Evolutionary conservation across 2,113 vertebrate species (phyloP), one percentile per base, ranked within the genome.

Genomic region (Helogale parvula): DNA sequence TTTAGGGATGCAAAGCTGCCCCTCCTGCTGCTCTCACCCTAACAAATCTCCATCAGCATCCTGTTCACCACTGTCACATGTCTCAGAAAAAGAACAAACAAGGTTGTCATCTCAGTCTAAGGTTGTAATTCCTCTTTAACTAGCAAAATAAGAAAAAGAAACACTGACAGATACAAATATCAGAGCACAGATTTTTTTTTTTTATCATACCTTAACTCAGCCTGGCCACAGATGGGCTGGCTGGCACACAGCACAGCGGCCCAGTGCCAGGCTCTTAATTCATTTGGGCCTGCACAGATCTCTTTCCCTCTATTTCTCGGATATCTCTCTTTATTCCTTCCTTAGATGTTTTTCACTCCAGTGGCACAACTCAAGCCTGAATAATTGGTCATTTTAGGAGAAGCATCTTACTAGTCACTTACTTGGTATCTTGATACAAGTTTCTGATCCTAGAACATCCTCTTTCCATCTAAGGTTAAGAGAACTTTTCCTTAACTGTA

Each of bases 401-500:
- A 68, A 60, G 1, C 31, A 60, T 47, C 10, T 68, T 35, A 83
- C 12, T 5, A 88, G 69, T 81, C 74, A 68, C 21, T 96, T 82
- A 10, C 9, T 84, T 95, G 84, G 69, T 57, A 85, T 33, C 65
- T 12, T 50, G 65, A 66, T 65, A 82, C 21, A 45, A 8, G 16
- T 95, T 77, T 88, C 81, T 63, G 74, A 93, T 92, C 41, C 50
- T 71, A 92, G 35, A 83, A 52, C 63, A 88, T 57, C 47, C 2
- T 91, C 41, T 81, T 93, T 86, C 60, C 80, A 93, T 88, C 76
- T 96, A 97, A 84, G 88, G 50, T 84, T 95, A 88, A 91, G 17
- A 72, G 11, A 94, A 17, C 13, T 54, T 82, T 91, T 88, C 76
- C 29, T 52, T 76, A 31, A 90, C 29, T 94, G 69, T 92, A 57